A percentile compares a stretch with the other conserved stretches of the same genome.
These are phyloP conservation scores for Peromyscus leucopus DNA, from an alignment of 2,113 vertebrate species.

Conservation along the genomic window DNA sequence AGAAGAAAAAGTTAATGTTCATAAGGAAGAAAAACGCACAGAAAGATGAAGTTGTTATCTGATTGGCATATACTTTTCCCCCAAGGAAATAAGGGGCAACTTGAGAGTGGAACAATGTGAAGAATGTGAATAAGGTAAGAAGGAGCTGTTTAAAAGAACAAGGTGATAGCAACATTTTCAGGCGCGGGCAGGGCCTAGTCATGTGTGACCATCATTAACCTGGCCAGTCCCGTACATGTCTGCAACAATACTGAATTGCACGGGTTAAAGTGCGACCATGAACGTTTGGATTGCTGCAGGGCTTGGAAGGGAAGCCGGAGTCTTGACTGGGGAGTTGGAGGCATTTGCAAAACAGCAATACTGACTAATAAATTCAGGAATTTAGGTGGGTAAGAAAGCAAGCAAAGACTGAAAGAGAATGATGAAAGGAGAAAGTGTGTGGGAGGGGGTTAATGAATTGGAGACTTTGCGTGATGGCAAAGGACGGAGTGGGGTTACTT, in stretches of 20 bases:
- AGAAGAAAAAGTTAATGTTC: constrained; percentile 29
- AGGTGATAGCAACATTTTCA: not conserved
- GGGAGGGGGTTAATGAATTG: constrained; percentile 2
- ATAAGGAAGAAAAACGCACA: not conserved
- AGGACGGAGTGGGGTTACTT: constrained; percentile 17
- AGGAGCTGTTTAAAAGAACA: constrained; percentile 17
- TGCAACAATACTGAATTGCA: constrained; percentile 28
- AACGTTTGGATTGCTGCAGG: not conserved
- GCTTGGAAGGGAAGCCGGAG: not conserved
- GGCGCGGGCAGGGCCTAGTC: not conserved
- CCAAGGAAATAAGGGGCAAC: constrained; percentile 54
- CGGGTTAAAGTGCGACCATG: not conserved
- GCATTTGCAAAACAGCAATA: constrained; percentile 37
- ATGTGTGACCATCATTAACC: not conserved
- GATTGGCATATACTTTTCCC: constrained; percentile 57
- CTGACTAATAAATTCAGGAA: constrained; percentile 62
- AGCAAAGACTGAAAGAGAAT: constrained; percentile 45
- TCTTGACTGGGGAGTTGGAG: constrained; percentile 7
- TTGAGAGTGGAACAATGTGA: constrained; percentile 46
- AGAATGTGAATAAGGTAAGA: constrained; percentile 53
- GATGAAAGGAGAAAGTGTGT: constrained; percentile 45
- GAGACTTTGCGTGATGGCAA: not conserved
- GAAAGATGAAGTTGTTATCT: constrained; percentile 64
- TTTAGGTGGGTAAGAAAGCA: constrained; percentile 59
- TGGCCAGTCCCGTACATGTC: not conserved